phyloP scores from a whole-genome alignment of 2,888 invertebrate species.

The Escarpia spicata region DNA sequence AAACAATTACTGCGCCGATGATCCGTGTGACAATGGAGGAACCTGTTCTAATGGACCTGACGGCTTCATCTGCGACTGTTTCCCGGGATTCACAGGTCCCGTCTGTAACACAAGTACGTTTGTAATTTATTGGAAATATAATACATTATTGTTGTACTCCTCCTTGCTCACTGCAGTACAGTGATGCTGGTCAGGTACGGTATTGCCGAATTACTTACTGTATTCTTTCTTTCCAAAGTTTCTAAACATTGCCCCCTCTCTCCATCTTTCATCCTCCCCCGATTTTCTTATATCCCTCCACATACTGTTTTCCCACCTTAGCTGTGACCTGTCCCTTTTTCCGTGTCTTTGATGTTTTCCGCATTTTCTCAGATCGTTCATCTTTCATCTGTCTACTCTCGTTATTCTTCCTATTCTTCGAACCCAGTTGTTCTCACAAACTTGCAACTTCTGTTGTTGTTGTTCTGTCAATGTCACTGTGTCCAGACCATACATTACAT shows the following conservation, averaged over 20 bases:
- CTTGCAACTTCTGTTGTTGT: no score
- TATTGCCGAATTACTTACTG: not conserved
- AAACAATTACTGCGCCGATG: not conserved
- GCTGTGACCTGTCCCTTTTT: no score
- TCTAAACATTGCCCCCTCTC: no score
- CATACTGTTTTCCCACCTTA: no score
- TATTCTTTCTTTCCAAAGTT: not conserved
- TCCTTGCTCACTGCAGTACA: not conserved
- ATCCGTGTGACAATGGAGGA: not conserved
- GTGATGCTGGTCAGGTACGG: not conserved
- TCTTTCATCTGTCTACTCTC: no score
- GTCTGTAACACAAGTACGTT: not conserved
- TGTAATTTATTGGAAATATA: not conserved
- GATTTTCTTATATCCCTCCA: no score
- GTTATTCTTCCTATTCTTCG: no score
- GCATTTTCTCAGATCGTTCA: no score
- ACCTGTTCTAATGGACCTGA: not conserved
- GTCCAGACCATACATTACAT: not conserved
- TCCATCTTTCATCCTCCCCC: no score
- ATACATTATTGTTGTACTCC: not conserved
- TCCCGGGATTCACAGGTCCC: not conserved
- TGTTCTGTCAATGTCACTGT: slow-evolving; percentile 13
- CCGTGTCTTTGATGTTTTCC: no score
- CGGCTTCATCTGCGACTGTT: not conserved
- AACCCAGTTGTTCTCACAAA: no score